Base-by-base conservation (phyloP, 2,113 vertebrate species). In the Cromileptes altivelis region DNA sequence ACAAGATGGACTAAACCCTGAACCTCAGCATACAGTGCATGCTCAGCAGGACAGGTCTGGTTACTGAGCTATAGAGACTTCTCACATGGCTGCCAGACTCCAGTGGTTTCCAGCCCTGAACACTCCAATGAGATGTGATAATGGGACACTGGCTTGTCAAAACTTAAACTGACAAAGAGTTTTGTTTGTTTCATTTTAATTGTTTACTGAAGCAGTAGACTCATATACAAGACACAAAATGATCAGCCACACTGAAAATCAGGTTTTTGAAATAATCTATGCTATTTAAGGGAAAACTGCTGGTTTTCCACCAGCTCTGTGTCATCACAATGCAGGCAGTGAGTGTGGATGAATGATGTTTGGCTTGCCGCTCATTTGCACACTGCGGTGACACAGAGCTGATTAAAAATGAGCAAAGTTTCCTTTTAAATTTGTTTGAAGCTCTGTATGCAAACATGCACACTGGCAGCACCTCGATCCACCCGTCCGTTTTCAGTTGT, bases 1-100 rank as follows among this genome's bases (percentile, higher is more conserved):
- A 40, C 23, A 57, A 23, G 78, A 64, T 70, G 81, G 56, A 75
- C 70, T 70, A 80, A 61, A 86, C 82, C 70, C 64, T 64, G 18
- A 79, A 76, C 63, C 27, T 57, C 70, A 27, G 57, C 63, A 68
- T 52, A 11, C 47, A 30, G 27, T 72, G 78, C 50, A 37, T 1
- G 2, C 58, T 53, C 68, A 8, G 27, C 14, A 19, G 27, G 55
- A 40, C 27, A 73, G 33, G 23, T 21, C 40, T 18, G 14, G 8
- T 60, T 42, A 52, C 30, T 25, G 58, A 45, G n/a, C 45, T 15
- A 58, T 6, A 18, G 25, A 68, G 25, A 69, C 53, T 71, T 30
- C 70, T 77, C 64, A 37, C 58, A 63, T 42, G 25, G 45, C 75
- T 60, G 37, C 17, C 12, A 30, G 19, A 47, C 53, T 75, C 7